Evolutionary conservation across 1,140 invertebrate genomes (phyloP).

Genomic region (Metopolophium dirhodum): DNA sequence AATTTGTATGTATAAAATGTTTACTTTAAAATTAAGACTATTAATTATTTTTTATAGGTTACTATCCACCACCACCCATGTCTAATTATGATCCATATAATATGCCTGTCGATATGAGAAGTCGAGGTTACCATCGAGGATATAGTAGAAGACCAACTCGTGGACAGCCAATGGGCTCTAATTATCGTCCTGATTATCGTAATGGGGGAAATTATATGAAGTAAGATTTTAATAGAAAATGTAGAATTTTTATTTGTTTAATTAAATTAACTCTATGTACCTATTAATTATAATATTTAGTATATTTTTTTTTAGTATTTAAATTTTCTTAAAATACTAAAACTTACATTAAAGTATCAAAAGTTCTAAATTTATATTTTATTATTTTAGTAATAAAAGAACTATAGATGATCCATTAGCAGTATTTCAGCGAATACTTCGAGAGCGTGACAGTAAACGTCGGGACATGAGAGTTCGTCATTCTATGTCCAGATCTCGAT

Average conservation of each 20-base stretch:
- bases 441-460: conserved; percentile 75
- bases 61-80: conserved; percentile 40
- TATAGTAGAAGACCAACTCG: conserved; percentile 41
- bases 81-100: conserved; percentile 45
- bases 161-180: conserved; percentile 22
- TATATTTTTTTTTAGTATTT: neutral
- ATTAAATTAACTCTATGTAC: neutral
- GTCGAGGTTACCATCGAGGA: conserved; percentile 33
- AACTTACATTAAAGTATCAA: neutral
- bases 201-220: conserved; percentile 45
- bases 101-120: conserved; percentile 46
- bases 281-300: neutral
- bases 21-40: neutral
- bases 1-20: neutral
- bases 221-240: conserved; percentile 20
- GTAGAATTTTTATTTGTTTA: neutral
- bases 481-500: conserved; percentile 60
- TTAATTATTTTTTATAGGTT: conserved; percentile 37
- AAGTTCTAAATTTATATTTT: neutral
- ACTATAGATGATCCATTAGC: conserved; percentile 82
- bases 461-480: conserved; percentile 67
- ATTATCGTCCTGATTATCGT: conserved; percentile 46
- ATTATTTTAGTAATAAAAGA: conserved; percentile 63
- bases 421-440: conserved; percentile 82
- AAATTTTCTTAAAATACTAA: no score